Percentiles rank a stretch among this genome's conserved stretches.
phyloP scores from a whole-genome alignment of 2,888 invertebrate species.

The Muschampia staudingeri region DNA sequence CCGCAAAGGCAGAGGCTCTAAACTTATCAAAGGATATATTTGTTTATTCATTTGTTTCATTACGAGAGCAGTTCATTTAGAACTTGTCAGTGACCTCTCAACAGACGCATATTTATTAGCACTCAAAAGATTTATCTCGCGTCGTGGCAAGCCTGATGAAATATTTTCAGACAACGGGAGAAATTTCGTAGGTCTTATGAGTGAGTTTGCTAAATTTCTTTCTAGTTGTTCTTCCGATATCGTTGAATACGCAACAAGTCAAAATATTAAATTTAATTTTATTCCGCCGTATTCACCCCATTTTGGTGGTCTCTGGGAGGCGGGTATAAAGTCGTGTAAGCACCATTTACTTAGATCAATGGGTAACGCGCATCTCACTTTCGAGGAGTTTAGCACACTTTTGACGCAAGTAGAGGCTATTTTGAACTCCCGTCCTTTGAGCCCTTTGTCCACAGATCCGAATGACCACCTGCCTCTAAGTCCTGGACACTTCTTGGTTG shows the following conservation, averaged over 20 bases:
- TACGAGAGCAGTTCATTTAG: neutral
- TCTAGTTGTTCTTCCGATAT: neutral
- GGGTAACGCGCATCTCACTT: neutral
- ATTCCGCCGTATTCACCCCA: neutral
- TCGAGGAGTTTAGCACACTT: neutral
- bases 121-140: neutral
- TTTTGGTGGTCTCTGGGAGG: slow-evolving; percentile 8
- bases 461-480: neutral
- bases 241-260: neutral
- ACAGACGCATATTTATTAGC: neutral
- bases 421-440: neutral
- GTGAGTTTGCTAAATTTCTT: neutral
- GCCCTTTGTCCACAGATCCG: neutral
- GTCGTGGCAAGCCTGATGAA: neutral
- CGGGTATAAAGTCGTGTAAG: neutral
- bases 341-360: neutral
- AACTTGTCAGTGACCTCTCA: neutral
- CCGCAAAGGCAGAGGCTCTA: neutral
- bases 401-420: neutral
- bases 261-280: neutral
- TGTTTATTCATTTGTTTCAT: neutral
- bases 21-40: neutral
- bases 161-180: neutral
- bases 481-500: neutral
- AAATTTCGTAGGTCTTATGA: neutral